Conservation (phyloP, 2,797 vertebrate species). For the Kryptopterus vitreolus region DNA sequence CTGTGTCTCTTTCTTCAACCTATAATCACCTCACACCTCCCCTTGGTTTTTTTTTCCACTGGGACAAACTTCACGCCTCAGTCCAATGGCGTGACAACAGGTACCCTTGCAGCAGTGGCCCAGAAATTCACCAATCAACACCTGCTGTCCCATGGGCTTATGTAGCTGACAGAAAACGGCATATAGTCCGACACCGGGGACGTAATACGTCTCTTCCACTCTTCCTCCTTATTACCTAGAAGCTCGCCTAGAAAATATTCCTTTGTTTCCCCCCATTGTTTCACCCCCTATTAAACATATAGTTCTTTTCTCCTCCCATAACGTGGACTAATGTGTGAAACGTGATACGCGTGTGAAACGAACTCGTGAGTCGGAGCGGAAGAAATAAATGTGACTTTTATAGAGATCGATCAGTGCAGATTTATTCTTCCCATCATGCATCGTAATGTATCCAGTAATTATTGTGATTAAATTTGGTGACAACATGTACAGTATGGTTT, state of each 20-base stretch:
- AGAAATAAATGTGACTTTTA: neutral
- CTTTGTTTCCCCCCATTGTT: neutral
- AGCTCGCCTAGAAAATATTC: neutral
- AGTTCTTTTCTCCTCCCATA: slow-evolving; percentile 4
- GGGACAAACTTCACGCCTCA: slow-evolving; percentile 72
- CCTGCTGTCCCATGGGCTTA: slow-evolving; percentile 60
- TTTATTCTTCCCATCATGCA: too few relatives aligned
- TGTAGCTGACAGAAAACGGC: slow-evolving; percentile 46
- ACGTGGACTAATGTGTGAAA: slow-evolving; percentile 1
- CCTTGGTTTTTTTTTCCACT: slow-evolving; percentile 64
- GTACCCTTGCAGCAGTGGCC: slow-evolving; percentile 70
- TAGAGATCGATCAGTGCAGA: neutral
- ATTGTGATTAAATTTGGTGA: neutral
- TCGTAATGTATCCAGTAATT: neutral
- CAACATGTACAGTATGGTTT: neutral
- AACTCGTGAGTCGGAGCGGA: neutral
- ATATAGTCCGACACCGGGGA: slow-evolving; percentile 44
- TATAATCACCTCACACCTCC: slow-evolving; percentile 76
- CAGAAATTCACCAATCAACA: slow-evolving; percentile 72
- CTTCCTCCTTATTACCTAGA: slow-evolving; percentile 41
- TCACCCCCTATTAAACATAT: slow-evolving; percentile 16
- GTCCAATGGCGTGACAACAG: slow-evolving; percentile 69
- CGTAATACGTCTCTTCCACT: slow-evolving; percentile 50
- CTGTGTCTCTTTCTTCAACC: slow-evolving; percentile 64
- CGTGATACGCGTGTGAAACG: neutral